A percentile compares a stretch with the other conserved stretches of the same genome.
Evolutionary conservation across 2,888 invertebrate species (phyloP).

Genomic region (Trissolcus japonicus): DNA sequence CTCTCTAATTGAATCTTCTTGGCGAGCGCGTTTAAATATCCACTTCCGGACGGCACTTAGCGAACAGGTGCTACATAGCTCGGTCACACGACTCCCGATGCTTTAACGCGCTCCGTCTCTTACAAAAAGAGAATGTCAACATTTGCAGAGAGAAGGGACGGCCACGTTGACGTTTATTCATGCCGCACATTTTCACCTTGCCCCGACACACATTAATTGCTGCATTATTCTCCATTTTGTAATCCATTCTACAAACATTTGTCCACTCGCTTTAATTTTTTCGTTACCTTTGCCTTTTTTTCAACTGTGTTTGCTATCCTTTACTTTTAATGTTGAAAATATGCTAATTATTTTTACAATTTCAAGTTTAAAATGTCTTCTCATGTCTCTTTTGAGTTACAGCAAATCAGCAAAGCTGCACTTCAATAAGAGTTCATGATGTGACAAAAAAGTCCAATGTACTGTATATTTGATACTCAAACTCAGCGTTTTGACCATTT

Average conservation of each 20-base stretch:
- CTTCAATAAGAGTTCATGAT: too few relatives aligned
- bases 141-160: conserved; percentile 1
- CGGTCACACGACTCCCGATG: conserved; percentile 42
- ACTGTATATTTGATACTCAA: too few relatives aligned
- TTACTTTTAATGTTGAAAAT: too few relatives aligned
- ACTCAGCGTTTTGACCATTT: too few relatives aligned
- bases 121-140: conserved; percentile 39
- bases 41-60: conserved; percentile 56
- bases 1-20: conserved; percentile 51
- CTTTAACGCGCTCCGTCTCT: conserved; percentile 24
- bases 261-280: not conserved
- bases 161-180: not conserved
- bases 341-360: too few relatives aligned
- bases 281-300: not conserved
- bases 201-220: conserved; percentile 26
- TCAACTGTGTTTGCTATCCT: not conserved
- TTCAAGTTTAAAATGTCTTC: too few relatives aligned
- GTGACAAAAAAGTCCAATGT: too few relatives aligned
- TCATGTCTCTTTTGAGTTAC: too few relatives aligned
- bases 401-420: too few relatives aligned
- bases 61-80: conserved; percentile 53
- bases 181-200: conserved; percentile 24
- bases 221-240: conserved; percentile 4
- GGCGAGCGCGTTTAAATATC: conserved; percentile 52
- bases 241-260: conserved; percentile 2